Conservation (phyloP, 2,797 vertebrate species). For the Eulemur rubriventer region DNA sequence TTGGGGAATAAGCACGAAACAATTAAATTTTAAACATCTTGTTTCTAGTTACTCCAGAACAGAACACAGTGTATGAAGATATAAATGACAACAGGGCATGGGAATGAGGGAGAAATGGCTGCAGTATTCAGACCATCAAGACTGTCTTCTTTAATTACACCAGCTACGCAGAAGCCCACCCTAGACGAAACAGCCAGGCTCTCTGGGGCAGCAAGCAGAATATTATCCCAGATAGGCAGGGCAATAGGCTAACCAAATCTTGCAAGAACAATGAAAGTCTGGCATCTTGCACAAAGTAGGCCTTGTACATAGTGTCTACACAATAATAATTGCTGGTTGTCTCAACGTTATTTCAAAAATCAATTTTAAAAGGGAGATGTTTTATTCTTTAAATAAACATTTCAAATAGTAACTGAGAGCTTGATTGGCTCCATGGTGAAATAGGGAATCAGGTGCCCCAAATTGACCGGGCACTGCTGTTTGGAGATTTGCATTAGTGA, state of each 20-base stretch:
- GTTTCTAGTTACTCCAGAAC: background rate
- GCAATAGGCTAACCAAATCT: background rate
- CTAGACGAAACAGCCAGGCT: background rate
- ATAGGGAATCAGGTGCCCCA: background rate
- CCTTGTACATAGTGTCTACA: background rate
- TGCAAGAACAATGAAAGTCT: background rate
- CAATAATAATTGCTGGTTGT: background rate
- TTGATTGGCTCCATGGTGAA: background rate
- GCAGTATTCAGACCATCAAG: background rate
- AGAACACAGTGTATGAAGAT: background rate
- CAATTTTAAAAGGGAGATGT: background rate
- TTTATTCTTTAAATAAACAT: background rate
- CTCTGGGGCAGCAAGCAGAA: background rate
- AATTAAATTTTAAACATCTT: constrained; percentile 14
- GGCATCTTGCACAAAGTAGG: background rate
- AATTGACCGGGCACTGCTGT: background rate
- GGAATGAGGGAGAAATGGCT: background rate
- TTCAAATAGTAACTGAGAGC: background rate
- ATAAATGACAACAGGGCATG: background rate
- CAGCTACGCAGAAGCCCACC: background rate
- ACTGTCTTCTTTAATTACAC: background rate
- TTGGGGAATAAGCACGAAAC: background rate
- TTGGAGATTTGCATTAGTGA: background rate
- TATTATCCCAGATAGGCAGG: background rate
- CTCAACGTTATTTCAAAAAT: constrained; percentile 26